Percentiles rank a stretch among this genome's conserved stretches.
phyloP scores from a whole-genome alignment of 1,140 invertebrate species.

The Cotesia chilonis region DNA sequence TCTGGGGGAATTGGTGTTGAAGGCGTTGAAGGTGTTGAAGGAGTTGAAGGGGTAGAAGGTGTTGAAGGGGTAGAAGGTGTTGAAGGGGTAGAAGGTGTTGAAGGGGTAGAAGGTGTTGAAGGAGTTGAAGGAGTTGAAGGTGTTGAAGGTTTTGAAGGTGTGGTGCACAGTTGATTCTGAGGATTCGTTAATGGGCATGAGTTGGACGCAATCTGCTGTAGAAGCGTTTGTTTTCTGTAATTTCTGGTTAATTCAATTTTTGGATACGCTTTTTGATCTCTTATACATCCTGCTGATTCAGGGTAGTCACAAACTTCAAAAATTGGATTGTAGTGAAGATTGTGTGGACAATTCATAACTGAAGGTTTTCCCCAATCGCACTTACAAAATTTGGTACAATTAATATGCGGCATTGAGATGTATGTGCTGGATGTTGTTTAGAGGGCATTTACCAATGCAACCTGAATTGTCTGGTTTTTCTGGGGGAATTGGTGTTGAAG shows the following conservation, averaged over 20 bases:
- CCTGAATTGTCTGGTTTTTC: not conserved
- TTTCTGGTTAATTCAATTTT: too few relatives aligned
- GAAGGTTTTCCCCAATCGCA: slow-evolving; percentile 46
- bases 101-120: not conserved
- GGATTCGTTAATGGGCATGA: too few relatives aligned
- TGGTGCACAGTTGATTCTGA: too few relatives aligned
- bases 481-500: not conserved
- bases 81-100: too few relatives aligned
- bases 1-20: not conserved
- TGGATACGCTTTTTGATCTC: slow-evolving; percentile 30
- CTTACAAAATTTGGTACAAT: slow-evolving; percentile 52
- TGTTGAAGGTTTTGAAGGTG: too few relatives aligned
- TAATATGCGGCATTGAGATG: slow-evolving; percentile 40
- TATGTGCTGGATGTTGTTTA: not conserved
- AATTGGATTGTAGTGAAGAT: slow-evolving; percentile 64
- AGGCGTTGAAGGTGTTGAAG: not conserved
- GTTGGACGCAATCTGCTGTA: too few relatives aligned
- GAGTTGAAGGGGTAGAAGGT: too few relatives aligned
- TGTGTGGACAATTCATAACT: slow-evolving; percentile 46
- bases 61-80: not conserved
- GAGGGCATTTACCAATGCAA: slow-evolving; percentile 35
- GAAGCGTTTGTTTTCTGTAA: too few relatives aligned
- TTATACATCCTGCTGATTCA: not conserved
- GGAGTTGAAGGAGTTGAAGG: too few relatives aligned
- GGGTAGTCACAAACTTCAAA: slow-evolving; percentile 59